A percentile compares a stretch with the other conserved stretches of the same genome.
These are phyloP conservation scores for Nibea albiflora DNA, from an alignment of 2,113 vertebrate genomes.

Conservation along the genomic window DNA sequence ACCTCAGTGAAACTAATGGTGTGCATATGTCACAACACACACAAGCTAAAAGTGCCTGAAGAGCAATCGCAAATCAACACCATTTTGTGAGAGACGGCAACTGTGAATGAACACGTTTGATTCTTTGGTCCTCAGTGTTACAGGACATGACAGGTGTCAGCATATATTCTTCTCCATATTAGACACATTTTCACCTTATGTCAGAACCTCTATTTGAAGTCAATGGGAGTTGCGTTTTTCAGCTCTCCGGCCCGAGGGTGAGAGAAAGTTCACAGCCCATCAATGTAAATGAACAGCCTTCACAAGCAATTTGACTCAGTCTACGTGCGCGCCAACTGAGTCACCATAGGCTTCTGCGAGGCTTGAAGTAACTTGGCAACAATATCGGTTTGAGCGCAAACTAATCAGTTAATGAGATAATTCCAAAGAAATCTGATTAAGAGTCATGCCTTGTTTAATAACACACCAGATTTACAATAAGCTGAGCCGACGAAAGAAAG, in stretches of 20 bases:
- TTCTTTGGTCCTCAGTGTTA: slow-evolving; percentile 24
- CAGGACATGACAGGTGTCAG: slow-evolving; percentile 54
- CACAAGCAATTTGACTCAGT: slow-evolving; percentile 60
- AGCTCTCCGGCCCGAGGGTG: slow-evolving; percentile 32
- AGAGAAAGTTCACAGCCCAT: slow-evolving; percentile 61
- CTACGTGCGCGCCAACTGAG: slow-evolving; percentile 36
- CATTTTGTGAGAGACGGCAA: slow-evolving; percentile 18
- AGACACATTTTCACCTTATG: slow-evolving; percentile 59
- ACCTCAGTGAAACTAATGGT: slow-evolving; percentile 24
- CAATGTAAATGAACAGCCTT: slow-evolving; percentile 64
- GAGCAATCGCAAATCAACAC: slow-evolving; percentile 34
- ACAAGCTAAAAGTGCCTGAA: background rate
- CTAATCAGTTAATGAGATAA: slow-evolving; percentile 40
- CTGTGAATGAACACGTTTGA: slow-evolving; percentile 30
- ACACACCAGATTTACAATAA: background rate
- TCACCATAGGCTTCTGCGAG: slow-evolving; percentile 50
- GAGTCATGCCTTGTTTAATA: slow-evolving; percentile 16
- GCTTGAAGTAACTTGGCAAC: slow-evolving; percentile 38
- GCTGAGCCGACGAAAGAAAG: background rate
- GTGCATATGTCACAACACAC: slow-evolving; percentile 8
- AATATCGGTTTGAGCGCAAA: slow-evolving; percentile 18
- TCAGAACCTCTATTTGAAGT: slow-evolving; percentile 44
- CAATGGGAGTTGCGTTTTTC: slow-evolving; percentile 41
- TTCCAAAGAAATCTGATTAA: slow-evolving; percentile 32
- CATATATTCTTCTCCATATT: slow-evolving; percentile 42